These are phyloP conservation scores for Mormyrus hasselquistii DNA, from an alignment of 2,797 vertebrate genomes.

Conservation along the genomic window DNA sequence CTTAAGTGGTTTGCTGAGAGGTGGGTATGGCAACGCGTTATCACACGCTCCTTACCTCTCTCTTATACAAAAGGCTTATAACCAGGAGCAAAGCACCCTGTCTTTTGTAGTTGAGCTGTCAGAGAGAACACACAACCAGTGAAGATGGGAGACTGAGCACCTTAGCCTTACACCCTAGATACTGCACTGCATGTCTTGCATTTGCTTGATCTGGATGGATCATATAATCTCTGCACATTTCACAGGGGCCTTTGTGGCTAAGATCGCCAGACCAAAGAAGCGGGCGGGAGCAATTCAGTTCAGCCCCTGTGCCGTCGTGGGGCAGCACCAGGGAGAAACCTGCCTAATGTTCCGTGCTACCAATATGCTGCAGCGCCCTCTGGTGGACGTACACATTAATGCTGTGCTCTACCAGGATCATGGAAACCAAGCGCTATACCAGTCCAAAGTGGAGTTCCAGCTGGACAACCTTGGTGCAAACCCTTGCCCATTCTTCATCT, in stretches of 20 bases:
- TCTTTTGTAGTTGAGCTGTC: background rate
- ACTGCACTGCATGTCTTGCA: background rate
- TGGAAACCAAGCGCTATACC: constrained; percentile 76
- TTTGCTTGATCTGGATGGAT: background rate
- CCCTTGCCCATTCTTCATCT: constrained; percentile 86
- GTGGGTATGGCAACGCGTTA: background rate
- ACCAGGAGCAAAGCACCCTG: background rate
- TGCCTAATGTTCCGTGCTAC: constrained; percentile 83
- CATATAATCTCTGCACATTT: constrained; percentile 19
- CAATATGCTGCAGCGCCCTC: constrained; percentile 77
- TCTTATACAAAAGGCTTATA: background rate
- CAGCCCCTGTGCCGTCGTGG: constrained; percentile 77
- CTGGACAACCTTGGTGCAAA: constrained; percentile 68
- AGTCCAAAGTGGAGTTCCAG: constrained; percentile 83
- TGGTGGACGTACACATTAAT: constrained; percentile 78
- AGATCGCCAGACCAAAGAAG: constrained; percentile 91
- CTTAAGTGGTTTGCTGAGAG: background rate
- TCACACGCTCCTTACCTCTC: background rate
- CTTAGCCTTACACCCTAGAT: background rate
- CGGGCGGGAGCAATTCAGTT: constrained; percentile 84
- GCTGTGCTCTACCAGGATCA: constrained; percentile 85
- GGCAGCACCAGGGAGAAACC: constrained; percentile 71
- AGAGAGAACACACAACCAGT: background rate
- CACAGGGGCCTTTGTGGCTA: constrained; percentile 94
- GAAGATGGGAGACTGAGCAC: background rate